These are phyloP conservation scores for Tinamus guttatus DNA, from an alignment of 2,113 vertebrate genomes.

Conservation along the genomic window DNA sequence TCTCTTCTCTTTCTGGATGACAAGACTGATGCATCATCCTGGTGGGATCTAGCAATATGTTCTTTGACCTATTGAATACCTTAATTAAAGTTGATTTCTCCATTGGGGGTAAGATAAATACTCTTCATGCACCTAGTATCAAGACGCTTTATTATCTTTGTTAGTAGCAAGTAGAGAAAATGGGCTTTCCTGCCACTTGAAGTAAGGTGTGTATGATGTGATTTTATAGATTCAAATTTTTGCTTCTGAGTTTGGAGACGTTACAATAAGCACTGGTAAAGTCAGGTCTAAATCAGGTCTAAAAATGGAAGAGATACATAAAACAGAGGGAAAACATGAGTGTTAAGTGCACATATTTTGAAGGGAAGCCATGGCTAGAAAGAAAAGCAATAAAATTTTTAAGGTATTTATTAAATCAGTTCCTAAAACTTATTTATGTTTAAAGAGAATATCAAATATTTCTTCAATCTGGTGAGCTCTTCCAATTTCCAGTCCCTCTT, in stretches of 20 bases:
- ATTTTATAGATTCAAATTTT: background rate
- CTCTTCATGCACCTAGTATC: background rate
- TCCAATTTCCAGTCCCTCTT: background rate
- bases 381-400: background rate
- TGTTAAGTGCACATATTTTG: background rate
- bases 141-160: background rate
- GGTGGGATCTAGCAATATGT: background rate
- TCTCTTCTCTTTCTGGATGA: background rate
- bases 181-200: background rate
- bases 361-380: background rate
- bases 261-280: background rate
- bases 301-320: background rate
- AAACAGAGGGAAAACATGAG: background rate
- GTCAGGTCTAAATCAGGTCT: background rate
- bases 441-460: background rate
- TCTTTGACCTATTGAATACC: background rate
- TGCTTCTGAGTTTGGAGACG: background rate
- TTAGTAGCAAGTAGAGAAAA: background rate
- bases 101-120: background rate
- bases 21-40: background rate
- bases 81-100: background rate
- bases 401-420: background rate
- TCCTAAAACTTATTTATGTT: background rate
- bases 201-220: accelerated
- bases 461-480: background rate